Percentiles rank a stretch among this genome's conserved stretches.
Conservation (phyloP, 1,140 invertebrate species). For the Trachelipus rathkii region DNA sequence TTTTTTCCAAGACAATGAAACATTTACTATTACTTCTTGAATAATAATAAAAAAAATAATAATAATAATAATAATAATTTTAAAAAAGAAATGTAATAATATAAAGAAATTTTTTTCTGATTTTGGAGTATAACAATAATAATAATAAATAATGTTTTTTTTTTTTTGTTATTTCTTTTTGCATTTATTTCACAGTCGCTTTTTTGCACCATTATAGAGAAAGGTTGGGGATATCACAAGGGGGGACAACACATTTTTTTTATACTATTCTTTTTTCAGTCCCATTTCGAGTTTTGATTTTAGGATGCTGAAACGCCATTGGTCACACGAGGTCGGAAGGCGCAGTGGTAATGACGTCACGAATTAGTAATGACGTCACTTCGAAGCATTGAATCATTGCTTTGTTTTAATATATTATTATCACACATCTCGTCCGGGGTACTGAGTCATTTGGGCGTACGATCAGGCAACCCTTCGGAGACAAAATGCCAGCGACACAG, state of each 20-base stretch:
- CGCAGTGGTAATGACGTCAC: neutral
- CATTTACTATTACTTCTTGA: no score
- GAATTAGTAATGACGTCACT: neutral
- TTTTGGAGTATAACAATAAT: no score
- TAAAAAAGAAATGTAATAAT: no score
- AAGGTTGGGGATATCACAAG: slow-evolving; percentile 9
- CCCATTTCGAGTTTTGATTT: slow-evolving; percentile 1
- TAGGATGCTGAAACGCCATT: neutral
- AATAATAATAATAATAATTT: no score
- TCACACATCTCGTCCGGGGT: neutral
- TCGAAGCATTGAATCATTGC: neutral
- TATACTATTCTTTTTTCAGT: neutral
- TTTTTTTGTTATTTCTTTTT: neutral
- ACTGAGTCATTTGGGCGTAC: neutral
- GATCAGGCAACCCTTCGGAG: neutral
- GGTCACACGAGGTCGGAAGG: slow-evolving; percentile 3
- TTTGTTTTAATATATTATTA: neutral
- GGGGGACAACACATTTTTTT: slow-evolving; percentile 3
- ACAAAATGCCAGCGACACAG: neutral
- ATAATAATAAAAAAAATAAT: no score
- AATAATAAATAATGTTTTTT: neutral
- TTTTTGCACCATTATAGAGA: slow-evolving; percentile 5
- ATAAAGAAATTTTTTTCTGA: no score
- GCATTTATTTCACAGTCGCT: neutral
- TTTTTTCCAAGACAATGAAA: no score